Percentiles rank a stretch among this genome's conserved stretches.
These are phyloP conservation scores for Emesis russula DNA, from an alignment of 2,888 invertebrate species.

Conservation along the genomic window DNA sequence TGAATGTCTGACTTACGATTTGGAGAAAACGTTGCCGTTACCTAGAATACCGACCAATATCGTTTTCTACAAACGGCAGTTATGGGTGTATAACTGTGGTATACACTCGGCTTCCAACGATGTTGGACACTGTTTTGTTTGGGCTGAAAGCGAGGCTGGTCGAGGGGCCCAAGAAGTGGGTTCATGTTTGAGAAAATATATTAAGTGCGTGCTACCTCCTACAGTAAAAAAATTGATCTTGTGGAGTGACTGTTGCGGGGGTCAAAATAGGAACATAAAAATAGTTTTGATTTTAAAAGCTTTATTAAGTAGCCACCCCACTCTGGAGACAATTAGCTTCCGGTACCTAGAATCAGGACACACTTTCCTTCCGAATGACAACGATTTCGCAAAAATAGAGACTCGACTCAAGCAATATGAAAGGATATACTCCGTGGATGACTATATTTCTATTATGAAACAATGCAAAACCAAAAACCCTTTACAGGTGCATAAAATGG, in stretches of 20 bases:
- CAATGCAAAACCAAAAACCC: not conserved
- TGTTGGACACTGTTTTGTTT: conserved; percentile 42
- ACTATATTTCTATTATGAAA: conserved; percentile 10
- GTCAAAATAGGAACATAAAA: not conserved
- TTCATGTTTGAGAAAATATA: conserved; percentile 56
- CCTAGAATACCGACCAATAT: conserved; percentile 51
- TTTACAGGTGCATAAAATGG: too few relatives aligned
- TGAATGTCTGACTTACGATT: conserved; percentile 25
- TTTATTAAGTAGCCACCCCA: not conserved
- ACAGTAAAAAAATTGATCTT: not conserved
- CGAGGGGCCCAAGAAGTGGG: conserved; percentile 65
- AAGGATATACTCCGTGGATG: not conserved
- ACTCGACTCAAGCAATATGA: not conserved
- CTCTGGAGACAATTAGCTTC: conserved; percentile 5
- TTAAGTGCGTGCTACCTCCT: conserved; percentile 5
- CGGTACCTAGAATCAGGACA: conserved; percentile 17
- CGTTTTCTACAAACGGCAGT: conserved; percentile 48
- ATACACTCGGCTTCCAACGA: conserved; percentile 64
- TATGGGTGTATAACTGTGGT: conserved; percentile 62
- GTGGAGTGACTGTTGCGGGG: conserved; percentile 22
- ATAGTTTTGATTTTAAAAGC: conserved; percentile 13
- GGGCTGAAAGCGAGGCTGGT: conserved; percentile 72
- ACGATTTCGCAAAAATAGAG: conserved; percentile 10
- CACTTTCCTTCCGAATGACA: conserved; percentile 8
- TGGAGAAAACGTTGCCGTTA: conserved; percentile 41